A percentile compares a stretch with the other conserved stretches of the same genome.
Conservation (phyloP, 2,888 invertebrate genomes). For the Argyresthia albistria region DNA sequence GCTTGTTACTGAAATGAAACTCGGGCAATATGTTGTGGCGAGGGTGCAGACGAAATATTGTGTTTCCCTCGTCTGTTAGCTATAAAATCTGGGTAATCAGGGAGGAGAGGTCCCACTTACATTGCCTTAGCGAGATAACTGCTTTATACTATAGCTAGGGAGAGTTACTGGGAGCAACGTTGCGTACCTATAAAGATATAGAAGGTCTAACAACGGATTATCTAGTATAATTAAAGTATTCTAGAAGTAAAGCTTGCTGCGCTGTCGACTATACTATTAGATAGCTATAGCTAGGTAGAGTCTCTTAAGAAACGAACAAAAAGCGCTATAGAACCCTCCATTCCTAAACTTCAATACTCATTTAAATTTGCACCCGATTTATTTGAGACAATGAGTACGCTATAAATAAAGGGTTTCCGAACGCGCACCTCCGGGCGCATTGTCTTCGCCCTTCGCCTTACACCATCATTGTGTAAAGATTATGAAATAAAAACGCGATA, state of each 20-base stretch:
- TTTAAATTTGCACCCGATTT: constrained; percentile 67
- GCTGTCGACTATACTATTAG: no score
- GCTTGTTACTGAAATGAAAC: constrained; percentile 17
- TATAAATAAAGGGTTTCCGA: constrained; percentile 66
- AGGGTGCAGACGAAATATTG: background rate
- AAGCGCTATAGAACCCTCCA: no score
- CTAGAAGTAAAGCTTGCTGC: no score
- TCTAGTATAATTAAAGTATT: no score
- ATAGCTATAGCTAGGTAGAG: no score
- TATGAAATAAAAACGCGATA: constrained; percentile 69
- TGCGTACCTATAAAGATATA: no score
- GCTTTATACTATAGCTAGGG: no score
- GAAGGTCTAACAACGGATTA: no score
- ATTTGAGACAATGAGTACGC: constrained; percentile 63
- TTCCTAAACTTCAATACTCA: background rate
- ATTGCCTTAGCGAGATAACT: no score
- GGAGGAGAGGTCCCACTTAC: background rate
- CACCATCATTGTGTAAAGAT: constrained; percentile 61
- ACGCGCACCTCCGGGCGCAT: constrained; percentile 67
- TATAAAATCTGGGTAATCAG: background rate
- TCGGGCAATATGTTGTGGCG: background rate
- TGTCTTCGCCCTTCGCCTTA: constrained; percentile 68
- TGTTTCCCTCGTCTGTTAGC: background rate
- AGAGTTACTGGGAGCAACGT: no score
- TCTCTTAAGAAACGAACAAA: no score